Conservation (phyloP, 2,888 invertebrate genomes). For the Hydrotaea cyrtoneurina region DNA sequence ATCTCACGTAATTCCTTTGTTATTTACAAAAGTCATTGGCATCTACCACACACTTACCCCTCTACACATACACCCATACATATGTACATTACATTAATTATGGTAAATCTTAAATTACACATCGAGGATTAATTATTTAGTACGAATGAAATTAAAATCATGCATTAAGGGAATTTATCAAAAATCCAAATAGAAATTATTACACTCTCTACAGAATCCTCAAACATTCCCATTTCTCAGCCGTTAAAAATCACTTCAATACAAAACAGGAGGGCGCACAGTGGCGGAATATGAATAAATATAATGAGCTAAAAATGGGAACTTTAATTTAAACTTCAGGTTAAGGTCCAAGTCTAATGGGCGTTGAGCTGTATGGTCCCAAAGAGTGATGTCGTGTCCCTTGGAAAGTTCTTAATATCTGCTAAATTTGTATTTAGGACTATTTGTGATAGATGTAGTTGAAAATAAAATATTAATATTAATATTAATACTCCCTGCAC, state of each 20-base stretch:
- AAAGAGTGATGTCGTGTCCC: too few relatives aligned
- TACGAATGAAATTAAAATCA: constrained; percentile 27
- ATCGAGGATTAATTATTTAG: constrained; percentile 28
- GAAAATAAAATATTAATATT: neutral
- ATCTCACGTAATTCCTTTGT: neutral
- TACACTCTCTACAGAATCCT: constrained; percentile 30
- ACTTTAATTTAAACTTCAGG: too few relatives aligned
- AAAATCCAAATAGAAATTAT: constrained; percentile 35
- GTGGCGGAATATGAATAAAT: too few relatives aligned
- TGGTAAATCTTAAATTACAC: constrained; percentile 24
- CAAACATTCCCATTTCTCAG: neutral
- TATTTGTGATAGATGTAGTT: too few relatives aligned
- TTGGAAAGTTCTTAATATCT: too few relatives aligned
- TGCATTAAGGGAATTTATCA: constrained; percentile 38
- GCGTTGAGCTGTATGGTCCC: too few relatives aligned
- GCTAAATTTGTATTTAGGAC: too few relatives aligned
- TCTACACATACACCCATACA: neutral
- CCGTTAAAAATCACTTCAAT: too few relatives aligned
- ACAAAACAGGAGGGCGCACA: too few relatives aligned
- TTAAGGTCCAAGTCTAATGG: too few relatives aligned
- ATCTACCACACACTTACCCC: neutral
- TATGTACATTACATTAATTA: constrained; percentile 35
- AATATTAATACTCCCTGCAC: too few relatives aligned
- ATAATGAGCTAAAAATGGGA: too few relatives aligned
- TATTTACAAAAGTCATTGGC: constrained; percentile 28